Percentiles rank a stretch among this genome's conserved stretches.
These are phyloP conservation scores for Etheostoma perlongum DNA, from an alignment of 2,797 vertebrate species.

Conservation along the genomic window DNA sequence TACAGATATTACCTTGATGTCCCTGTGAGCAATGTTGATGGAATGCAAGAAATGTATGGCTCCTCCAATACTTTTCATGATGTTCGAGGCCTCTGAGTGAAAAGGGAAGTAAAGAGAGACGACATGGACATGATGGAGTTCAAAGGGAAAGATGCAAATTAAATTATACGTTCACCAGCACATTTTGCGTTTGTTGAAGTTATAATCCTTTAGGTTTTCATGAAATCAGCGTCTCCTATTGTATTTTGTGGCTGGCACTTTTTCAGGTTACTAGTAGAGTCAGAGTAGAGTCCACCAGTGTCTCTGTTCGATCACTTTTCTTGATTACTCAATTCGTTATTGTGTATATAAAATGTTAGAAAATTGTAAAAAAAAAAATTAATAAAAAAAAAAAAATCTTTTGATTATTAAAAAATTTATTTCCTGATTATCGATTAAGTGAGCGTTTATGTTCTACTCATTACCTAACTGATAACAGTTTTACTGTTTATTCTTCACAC, in stretches of 20 bases:
- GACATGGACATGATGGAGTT: neutral
- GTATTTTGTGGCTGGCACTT: neutral
- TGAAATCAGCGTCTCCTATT: neutral
- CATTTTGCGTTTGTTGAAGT: conserved; percentile 1
- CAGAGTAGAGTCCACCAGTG: neutral
- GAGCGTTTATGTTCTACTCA: no score
- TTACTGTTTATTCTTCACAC: no score
- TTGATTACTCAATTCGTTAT: neutral
- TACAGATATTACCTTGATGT: conserved; percentile 88
- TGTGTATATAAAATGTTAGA: neutral
- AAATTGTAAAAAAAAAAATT: no score
- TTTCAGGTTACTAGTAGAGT: neutral
- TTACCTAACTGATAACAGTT: no score
- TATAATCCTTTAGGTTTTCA: conserved; percentile 6
- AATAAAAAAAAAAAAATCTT: no score
- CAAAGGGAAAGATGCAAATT: conserved; percentile 2
- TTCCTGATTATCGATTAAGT: no score
- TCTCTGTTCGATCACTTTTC: neutral
- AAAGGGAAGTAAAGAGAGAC: neutral
- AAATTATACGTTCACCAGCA: neutral
- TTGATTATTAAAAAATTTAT: neutral
- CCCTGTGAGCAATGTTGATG: conserved; percentile 93
- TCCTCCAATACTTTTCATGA: conserved; percentile 95
- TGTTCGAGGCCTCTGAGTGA: conserved; percentile 90
- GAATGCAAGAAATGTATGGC: conserved; percentile 92